These are phyloP conservation scores for Archegozetes longisetosus DNA, from an alignment of 1,140 invertebrate genomes.

Conservation along the genomic window DNA sequence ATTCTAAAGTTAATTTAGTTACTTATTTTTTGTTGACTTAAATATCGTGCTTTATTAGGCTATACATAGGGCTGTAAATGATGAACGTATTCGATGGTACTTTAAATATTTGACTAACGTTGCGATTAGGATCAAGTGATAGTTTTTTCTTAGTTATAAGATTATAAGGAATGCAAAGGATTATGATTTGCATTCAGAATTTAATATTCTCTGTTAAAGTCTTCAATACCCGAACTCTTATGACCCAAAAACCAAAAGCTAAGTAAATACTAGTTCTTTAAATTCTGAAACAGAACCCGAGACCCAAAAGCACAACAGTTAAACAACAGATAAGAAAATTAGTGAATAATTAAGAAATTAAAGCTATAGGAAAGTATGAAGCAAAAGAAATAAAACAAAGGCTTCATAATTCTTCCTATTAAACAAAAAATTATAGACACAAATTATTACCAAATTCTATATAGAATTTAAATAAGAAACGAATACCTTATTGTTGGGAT, in stretches of 20 bases:
- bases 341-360: background rate
- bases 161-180: background rate
- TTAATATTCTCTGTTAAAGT: background rate
- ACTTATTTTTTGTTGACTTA: background rate
- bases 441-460: background rate
- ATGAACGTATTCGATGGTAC: background rate
- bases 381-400: background rate
- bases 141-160: background rate
- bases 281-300: background rate
- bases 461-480: background rate
- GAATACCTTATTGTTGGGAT: conserved; percentile 9
- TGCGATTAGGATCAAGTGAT: background rate
- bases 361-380: background rate
- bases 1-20: no score
- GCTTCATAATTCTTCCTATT: background rate
- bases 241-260: background rate
- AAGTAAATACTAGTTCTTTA: background rate
- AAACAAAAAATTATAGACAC: background rate
- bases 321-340: background rate
- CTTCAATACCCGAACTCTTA: background rate
- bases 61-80: background rate
- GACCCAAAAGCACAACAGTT: background rate
- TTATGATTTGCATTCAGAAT: background rate
- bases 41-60: background rate
- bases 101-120: background rate